Evolutionary conservation across 1,140 invertebrate species (phyloP).

Genomic region (Drosophila baimaii): DNA sequence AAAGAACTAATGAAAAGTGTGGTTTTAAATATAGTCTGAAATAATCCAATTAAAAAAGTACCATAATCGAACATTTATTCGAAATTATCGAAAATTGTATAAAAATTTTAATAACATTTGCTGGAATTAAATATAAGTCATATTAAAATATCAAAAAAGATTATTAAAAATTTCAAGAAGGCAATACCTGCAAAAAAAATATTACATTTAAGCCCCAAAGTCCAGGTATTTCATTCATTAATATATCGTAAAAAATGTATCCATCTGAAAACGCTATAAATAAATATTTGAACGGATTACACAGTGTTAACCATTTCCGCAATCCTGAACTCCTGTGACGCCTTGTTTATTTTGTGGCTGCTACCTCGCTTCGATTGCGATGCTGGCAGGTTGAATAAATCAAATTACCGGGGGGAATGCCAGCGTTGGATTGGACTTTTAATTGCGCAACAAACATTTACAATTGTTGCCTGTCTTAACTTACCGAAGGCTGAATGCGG

Average conservation of each 20-base stretch:
- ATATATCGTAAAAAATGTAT: background rate
- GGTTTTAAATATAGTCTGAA: too few species aligned
- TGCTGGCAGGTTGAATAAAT: slow-evolving; percentile 65
- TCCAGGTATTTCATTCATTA: background rate
- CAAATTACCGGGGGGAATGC: slow-evolving; percentile 70
- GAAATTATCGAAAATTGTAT: too few species aligned
- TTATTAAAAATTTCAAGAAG: background rate
- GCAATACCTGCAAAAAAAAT: background rate
- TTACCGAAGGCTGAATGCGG: slow-evolving; percentile 41
- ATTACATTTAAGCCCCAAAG: background rate
- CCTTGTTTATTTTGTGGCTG: slow-evolving; percentile 36
- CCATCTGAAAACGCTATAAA: background rate
- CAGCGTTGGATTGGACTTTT: slow-evolving; percentile 65
- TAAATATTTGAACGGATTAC: slow-evolving; percentile 17
- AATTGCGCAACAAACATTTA: slow-evolving; percentile 81
- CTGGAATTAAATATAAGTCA: too few species aligned
- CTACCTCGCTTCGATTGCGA: slow-evolving; percentile 35
- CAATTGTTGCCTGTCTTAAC: slow-evolving; percentile 79
- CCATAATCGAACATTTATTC: too few species aligned
- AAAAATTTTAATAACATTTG: too few species aligned
- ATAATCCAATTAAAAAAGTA: too few species aligned
- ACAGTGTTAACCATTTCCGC: slow-evolving; percentile 28
- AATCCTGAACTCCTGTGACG: slow-evolving; percentile 1
- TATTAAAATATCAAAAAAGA: background rate
- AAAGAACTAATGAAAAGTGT: too few species aligned